Conservation (phyloP, 1,140 invertebrate genomes). For the Drosophila ficusphila region DNA sequence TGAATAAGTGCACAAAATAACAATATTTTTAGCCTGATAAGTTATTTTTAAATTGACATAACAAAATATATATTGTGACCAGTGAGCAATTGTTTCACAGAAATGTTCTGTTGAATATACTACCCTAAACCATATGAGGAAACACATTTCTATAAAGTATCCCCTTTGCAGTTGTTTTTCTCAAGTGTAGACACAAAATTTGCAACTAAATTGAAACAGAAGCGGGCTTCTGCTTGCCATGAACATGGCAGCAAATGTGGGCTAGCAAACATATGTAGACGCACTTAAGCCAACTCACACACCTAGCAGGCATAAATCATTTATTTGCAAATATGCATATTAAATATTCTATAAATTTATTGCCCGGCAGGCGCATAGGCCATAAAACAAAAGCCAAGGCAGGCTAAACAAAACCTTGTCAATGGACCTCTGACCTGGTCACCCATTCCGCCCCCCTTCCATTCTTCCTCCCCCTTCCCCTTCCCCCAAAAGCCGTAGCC, state of each 20-base stretch:
- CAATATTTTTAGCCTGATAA: no score
- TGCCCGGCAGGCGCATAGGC: slow-evolving; percentile 52
- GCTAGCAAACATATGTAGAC: slow-evolving; percentile 49
- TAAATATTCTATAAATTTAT: slow-evolving; percentile 77
- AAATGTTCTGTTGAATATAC: no score
- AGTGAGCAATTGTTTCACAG: no score
- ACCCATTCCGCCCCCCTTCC: neutral
- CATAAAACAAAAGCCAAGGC: slow-evolving; percentile 59
- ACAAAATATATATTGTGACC: no score
- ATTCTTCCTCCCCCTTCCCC: neutral
- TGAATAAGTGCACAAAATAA: no score
- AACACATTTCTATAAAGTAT: no score
- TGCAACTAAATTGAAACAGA: slow-evolving; percentile 51
- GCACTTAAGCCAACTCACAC: slow-evolving; percentile 49
- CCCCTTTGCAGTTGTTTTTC: neutral
- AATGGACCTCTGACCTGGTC: slow-evolving; percentile 29
- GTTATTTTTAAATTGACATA: no score
- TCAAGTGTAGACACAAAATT: slow-evolving; percentile 16
- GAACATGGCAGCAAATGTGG: slow-evolving; percentile 7
- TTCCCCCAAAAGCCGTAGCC: slow-evolving; percentile 29
- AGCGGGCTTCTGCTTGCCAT: slow-evolving; percentile 6
- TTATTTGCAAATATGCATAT: slow-evolving; percentile 74
- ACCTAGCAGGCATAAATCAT: slow-evolving; percentile 65
- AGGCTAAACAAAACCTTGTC: slow-evolving; percentile 55
- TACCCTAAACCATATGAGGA: no score